Base-by-base conservation (phyloP, 1,140 invertebrate genomes). In the Saccostrea glomerata region DNA sequence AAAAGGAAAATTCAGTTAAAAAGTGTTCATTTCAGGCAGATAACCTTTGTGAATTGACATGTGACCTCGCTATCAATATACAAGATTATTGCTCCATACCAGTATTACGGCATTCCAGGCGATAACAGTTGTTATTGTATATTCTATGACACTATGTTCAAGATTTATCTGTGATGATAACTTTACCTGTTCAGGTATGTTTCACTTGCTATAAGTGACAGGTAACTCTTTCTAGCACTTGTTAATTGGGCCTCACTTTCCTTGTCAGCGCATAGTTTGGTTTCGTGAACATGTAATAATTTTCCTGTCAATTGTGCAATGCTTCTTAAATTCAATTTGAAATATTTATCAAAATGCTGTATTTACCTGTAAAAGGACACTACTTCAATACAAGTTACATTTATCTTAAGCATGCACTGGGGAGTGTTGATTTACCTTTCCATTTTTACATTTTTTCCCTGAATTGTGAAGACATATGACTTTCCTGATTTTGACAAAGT, bases 61-160 rank as follows among this genome's bases (percentile, higher is more conserved):
- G 70, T 36, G 70, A 77, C 70, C 70, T 77, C 2, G 3, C 70
- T 77, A 77, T 77, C 70, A 77, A 77, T 36, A 77, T 30, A 77
- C 70, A 77, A 77, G 70, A 25, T 77, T 77, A 36, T 36, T 40
- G 70, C 70, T 25, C 30, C 70, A 30, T 77, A 77, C 70, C 70
- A 30, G 23, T 23, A 77, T 36, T 30, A 30, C 70, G 25, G 15
- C 70, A 77, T 77, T 77, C 70, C 70, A 30, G 25, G 70, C 70
- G 70, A 77, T 77, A 77, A 77, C 70, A 77, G 70, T 77, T 77
- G 70, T 77, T 77, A 77, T 77, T 77, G 70, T 77, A 47, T 47
- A 77, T 77, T 77, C 70, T 77, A 77, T 11, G 23, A 77, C 70
- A 77, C 25, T 77, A 77, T 77, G 23, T 36, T 77, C 23, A 25